Percentiles rank a stretch among this genome's conserved stretches.
phyloP scores from a whole-genome alignment of 2,888 invertebrate genomes.

The Drosophila helvetica region DNA sequence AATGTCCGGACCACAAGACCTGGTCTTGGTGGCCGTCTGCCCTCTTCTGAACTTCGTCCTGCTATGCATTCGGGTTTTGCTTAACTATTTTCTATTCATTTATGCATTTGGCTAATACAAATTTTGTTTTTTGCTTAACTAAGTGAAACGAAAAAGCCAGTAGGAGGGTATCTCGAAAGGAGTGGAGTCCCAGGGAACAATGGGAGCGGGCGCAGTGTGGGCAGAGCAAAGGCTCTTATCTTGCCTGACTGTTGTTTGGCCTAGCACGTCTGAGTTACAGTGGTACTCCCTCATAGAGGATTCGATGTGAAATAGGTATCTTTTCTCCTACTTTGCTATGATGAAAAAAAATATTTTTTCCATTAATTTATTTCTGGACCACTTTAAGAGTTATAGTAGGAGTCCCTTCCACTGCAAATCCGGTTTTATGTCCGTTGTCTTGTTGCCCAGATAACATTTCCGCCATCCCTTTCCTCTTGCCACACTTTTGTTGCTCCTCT shows the following conservation, averaged over 20 bases:
- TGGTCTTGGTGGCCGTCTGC: slow-evolving; percentile 3
- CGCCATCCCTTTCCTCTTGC: slow-evolving; percentile 42
- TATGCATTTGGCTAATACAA: slow-evolving; percentile 78
- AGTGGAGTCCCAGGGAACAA: slow-evolving; percentile 17
- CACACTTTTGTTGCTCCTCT: slow-evolving; percentile 42
- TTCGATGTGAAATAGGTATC: no score
- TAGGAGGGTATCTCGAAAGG: slow-evolving; percentile 44
- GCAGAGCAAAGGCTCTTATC: slow-evolving; percentile 60
- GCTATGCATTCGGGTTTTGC: slow-evolving; percentile 38
- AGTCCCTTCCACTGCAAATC: slow-evolving; percentile 28
- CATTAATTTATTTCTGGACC: background rate
- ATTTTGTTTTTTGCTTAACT: slow-evolving; percentile 77
- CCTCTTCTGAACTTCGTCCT: background rate
- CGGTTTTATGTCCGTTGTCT: slow-evolving; percentile 36
- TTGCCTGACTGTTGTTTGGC: slow-evolving; percentile 53
- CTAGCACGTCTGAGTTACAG: slow-evolving; percentile 29
- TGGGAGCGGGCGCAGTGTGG: slow-evolving; percentile 29
- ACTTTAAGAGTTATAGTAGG: background rate
- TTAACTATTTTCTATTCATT: slow-evolving; percentile 78
- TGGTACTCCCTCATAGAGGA: slow-evolving; percentile 1
- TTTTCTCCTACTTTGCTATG: background rate
- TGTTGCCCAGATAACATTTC: slow-evolving; percentile 74
- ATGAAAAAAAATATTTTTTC: slow-evolving; percentile 9
- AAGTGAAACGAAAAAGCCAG: slow-evolving; percentile 77
- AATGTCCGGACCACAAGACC: slow-evolving; percentile 32